phyloP scores from a whole-genome alignment of 2,113 vertebrate species.

The Aldabrachelys gigantea region DNA sequence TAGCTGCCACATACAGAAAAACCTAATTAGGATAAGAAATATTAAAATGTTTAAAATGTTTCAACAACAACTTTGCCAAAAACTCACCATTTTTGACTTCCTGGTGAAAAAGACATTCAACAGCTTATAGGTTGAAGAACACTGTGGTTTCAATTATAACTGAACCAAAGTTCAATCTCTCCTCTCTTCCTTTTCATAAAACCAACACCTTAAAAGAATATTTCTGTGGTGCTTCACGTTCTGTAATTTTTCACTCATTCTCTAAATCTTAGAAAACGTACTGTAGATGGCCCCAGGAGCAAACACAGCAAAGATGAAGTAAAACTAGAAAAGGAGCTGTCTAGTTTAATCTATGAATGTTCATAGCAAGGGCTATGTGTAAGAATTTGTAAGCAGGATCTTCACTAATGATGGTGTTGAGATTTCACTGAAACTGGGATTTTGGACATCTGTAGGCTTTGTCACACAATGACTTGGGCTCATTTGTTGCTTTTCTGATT shows the following conservation, averaged over 20 bases:
- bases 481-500: neutral
- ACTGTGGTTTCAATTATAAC: conserved; percentile 59
- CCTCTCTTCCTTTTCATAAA: conserved; percentile 57
- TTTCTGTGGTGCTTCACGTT: conserved; percentile 53
- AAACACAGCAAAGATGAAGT: conserved; percentile 74
- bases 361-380: conserved; percentile 56
- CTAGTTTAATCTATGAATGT: conserved; percentile 75
- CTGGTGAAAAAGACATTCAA: conserved; percentile 56
- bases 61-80: conserved; percentile 50
- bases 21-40: conserved; percentile 60
- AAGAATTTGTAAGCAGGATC: conserved; percentile 75
- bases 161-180: conserved; percentile 36
- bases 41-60: conserved; percentile 59
- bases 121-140: conserved; percentile 48
- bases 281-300: conserved; percentile 73
- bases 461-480: conserved; percentile 28
- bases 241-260: conserved; percentile 72
- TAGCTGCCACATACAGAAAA: conserved; percentile 50
- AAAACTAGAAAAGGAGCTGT: conserved; percentile 72
- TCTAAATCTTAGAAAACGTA: conserved; percentile 69
- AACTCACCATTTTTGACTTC: conserved; percentile 28
- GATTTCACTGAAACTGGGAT: conserved; percentile 53
- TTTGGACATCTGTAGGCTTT: conserved; percentile 43
- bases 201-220: conserved; percentile 63
- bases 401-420: conserved; percentile 57